Conservation (phyloP, 2,797 vertebrate genomes). For the Phataginus tetradactyla region DNA sequence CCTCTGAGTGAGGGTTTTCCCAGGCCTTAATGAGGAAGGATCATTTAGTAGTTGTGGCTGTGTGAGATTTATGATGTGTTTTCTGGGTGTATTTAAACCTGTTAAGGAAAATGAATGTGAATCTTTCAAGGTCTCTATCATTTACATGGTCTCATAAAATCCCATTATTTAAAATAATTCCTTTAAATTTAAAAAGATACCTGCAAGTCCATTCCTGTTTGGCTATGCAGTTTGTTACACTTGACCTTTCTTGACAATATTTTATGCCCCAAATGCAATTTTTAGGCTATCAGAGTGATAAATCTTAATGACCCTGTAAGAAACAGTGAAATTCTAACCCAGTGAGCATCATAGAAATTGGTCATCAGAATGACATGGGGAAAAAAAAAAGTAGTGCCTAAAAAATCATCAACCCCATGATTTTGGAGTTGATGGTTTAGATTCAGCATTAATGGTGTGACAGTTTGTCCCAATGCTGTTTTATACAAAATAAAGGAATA, state of each 20-base stretch:
- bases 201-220: not conserved
- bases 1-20: not conserved
- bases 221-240: not conserved
- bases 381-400: not conserved
- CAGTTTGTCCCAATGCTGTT: not conserved
- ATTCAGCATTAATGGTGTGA: not conserved
- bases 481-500: not conserved
- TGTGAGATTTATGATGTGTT: not conserved
- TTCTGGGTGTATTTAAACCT: not conserved
- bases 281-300: not conserved
- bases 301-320: conserved; percentile 14
- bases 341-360: not conserved
- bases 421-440: not conserved
- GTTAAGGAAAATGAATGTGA: not conserved
- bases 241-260: not conserved
- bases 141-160: not conserved
- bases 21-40: not conserved
- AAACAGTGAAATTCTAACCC: conserved; percentile 8
- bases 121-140: not conserved
- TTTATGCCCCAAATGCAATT: not conserved
- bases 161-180: not conserved
- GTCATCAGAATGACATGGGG: conserved; percentile 9
- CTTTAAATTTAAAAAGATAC: not conserved
- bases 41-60: not conserved
- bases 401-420: not conserved